Conservation (phyloP, 1,140 invertebrate species). For the Amphibalanus amphitrite region DNA sequence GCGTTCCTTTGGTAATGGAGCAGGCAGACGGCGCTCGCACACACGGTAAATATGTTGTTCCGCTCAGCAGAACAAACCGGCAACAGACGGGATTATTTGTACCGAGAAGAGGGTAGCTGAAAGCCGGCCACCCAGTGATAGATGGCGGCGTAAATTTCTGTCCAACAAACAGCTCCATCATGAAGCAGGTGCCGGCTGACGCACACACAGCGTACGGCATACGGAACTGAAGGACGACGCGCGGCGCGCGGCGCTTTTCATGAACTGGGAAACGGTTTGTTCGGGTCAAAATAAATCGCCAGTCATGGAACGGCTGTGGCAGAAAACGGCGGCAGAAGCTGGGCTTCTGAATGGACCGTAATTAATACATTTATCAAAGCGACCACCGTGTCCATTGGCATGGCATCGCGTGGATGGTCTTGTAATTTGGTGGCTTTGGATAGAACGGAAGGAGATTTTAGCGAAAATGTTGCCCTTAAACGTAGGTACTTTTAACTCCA, state of each 20-base stretch:
- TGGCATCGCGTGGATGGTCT: too few relatives aligned
- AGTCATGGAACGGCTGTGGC: not conserved
- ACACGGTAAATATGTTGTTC: too few relatives aligned
- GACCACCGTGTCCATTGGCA: too few relatives aligned
- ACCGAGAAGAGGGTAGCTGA: not conserved
- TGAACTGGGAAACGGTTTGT: not conserved
- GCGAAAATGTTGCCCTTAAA: too few relatives aligned
- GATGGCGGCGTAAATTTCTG: not conserved
- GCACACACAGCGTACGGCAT: not conserved
- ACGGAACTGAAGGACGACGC: not conserved
- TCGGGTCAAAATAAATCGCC: not conserved
- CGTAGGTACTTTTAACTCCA: too few relatives aligned
- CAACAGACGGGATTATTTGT: too few relatives aligned
- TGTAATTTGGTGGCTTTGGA: too few relatives aligned
- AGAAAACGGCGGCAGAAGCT: not conserved
- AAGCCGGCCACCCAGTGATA: not conserved
- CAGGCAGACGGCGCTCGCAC: too few relatives aligned
- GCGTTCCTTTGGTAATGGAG: too few relatives aligned
- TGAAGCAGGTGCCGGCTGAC: too few relatives aligned
- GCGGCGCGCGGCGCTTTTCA: not conserved
- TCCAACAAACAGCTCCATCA: not conserved
- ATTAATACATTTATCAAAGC: not conserved
- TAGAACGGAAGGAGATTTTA: too few relatives aligned
- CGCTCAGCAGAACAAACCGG: too few relatives aligned
- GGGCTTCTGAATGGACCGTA: not conserved